Evolutionary conservation across 2,797 vertebrate species (phyloP).

Genomic region (Cossypha dichroa): DNA sequence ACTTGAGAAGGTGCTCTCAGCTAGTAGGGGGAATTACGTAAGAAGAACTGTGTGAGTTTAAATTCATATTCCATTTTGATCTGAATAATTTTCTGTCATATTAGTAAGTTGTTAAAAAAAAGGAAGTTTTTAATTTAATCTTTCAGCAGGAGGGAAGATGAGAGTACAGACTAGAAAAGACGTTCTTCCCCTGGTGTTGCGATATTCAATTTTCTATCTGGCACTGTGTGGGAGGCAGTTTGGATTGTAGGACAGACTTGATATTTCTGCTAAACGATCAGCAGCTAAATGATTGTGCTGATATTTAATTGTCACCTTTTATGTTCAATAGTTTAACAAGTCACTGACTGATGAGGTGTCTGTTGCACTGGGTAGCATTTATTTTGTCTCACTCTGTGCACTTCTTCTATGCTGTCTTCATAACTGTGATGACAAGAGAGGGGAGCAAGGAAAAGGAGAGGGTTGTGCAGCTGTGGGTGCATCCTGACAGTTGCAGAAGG

Average conservation of each 20-base stretch:
- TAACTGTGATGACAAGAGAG: not conserved
- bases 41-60: not conserved
- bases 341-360: not conserved
- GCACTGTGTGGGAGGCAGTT: slow-evolving; percentile 2
- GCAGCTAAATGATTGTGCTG: not conserved
- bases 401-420: not conserved
- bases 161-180: not conserved
- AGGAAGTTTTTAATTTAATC: not conserved
- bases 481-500: not conserved
- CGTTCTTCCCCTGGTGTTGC: not conserved
- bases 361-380: not conserved
- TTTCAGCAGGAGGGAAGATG: not conserved
- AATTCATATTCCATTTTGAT: not conserved
- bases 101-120: not conserved
- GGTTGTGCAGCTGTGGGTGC: not conserved
- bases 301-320: slow-evolving; percentile 48
- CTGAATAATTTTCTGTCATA: not conserved
- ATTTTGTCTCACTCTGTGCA: not conserved
- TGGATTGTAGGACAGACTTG: not conserved
- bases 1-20: not conserved
- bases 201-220: not conserved
- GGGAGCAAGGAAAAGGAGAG: not conserved
- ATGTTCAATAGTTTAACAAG: slow-evolving; percentile 15
- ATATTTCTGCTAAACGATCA: slow-evolving; percentile 27
- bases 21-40: not conserved